A percentile compares a stretch with the other conserved stretches of the same genome.
These are phyloP conservation scores for Chelidonichthys spinosus DNA, from an alignment of 2,797 vertebrate species.

Conservation along the genomic window DNA sequence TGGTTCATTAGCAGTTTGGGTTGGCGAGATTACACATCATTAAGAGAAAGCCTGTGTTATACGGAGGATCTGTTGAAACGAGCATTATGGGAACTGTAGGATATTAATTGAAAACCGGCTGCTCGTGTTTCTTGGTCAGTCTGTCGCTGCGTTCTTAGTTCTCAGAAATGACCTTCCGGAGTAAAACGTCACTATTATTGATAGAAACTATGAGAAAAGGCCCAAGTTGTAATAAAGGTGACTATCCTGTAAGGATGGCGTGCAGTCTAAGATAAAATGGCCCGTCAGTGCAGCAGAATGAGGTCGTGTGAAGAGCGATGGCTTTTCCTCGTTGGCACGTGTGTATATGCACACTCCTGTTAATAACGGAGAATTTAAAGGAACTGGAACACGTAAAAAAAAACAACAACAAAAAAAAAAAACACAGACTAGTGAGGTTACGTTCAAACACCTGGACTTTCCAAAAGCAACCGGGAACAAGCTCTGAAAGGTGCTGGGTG, in stretches of 20 bases:
- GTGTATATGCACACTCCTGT: conserved; percentile 5
- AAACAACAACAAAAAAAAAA: not conserved
- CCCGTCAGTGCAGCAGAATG: conserved; percentile 7
- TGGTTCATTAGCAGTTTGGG: not conserved
- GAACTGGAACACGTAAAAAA: not conserved
- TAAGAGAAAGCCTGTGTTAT: not conserved
- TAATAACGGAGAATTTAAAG: not conserved
- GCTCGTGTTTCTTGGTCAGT: not conserved
- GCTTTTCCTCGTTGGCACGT: conserved; percentile 22
- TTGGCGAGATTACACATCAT: not conserved
- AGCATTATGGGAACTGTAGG: not conserved
- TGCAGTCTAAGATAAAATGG: not conserved
- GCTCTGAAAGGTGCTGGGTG: not conserved
- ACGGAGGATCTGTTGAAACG: not conserved
- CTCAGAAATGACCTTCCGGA: not conserved
- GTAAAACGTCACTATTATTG: not conserved
- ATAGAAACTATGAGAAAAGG: not conserved
- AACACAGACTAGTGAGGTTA: no score
- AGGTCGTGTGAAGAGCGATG: conserved; percentile 1
- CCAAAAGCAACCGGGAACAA: conserved; percentile 1
- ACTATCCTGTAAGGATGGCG: not conserved
- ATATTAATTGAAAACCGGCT: conserved; percentile 12
- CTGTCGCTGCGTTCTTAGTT: not conserved
- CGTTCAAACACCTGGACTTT: not conserved
- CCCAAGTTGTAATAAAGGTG: not conserved